Evolutionary conservation across 2,888 invertebrate species (phyloP).

Genomic region (Platynereis dumerilii): DNA sequence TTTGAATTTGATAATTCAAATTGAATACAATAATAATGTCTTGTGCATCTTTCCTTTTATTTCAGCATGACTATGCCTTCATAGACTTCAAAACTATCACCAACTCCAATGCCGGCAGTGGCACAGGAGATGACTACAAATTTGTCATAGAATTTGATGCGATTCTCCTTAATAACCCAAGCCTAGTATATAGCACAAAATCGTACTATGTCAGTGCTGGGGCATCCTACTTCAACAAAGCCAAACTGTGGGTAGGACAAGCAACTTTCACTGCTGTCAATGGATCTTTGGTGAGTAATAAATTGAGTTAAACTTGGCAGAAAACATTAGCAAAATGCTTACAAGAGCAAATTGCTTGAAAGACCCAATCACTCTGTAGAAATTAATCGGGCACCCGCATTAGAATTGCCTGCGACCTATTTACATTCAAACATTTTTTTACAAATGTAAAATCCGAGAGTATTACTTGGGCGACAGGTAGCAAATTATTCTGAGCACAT

Average conservation of each 20-base stretch:
- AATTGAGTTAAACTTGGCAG: too few relatives aligned
- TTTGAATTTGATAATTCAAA: too few relatives aligned
- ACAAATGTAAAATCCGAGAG: too few relatives aligned
- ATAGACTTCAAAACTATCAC: neutral
- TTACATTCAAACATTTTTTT: too few relatives aligned
- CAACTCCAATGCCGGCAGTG: neutral
- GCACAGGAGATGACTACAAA: neutral
- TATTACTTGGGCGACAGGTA: too few relatives aligned
- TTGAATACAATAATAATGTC: too few relatives aligned
- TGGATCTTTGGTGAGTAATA: neutral
- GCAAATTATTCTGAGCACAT: too few relatives aligned
- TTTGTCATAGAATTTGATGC: conserved; percentile 1
- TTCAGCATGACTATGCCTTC: neutral
- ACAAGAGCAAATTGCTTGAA: too few relatives aligned
- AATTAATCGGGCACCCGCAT: too few relatives aligned
- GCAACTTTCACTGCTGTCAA: neutral
- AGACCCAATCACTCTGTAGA: too few relatives aligned
- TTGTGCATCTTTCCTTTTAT: neutral
- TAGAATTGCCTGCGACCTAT: too few relatives aligned
- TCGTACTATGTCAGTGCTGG: conserved; percentile 1
- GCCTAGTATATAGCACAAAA: neutral
- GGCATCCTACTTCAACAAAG: neutral
- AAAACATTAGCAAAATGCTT: too few relatives aligned
- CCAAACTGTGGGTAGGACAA: conserved; percentile 4
- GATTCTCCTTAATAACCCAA: neutral